Base-by-base conservation (phyloP, 2,113 vertebrate species). In the Chlorodrepanis virens region DNA sequence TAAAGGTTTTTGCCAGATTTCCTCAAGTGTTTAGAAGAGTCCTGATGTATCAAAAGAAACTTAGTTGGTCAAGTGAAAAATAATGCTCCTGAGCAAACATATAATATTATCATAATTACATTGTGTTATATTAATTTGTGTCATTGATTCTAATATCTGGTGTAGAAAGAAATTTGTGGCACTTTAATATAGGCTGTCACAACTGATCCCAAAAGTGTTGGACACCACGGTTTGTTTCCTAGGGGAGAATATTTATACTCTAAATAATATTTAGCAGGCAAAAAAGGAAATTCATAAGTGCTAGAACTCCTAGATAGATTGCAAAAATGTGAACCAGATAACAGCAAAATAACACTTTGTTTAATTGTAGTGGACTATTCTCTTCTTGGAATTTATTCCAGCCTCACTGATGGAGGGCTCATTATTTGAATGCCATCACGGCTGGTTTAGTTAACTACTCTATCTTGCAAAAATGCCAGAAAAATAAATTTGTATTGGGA, bases 361-460 rank as follows among this genome's bases (percentile, higher is more conserved):
- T 64, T 47, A 70, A 47, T 21, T 68, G 9, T 49, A 74, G 70
- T 88, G 65, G 28, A 79, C 74, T 47, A 2, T 49, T 25, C 11
- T 76, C 35, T 39, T 77, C 52, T 70, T 49, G 76, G 50, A 91
- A 92, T 93, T 91, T 67, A 81, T 91, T 92, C 75, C 60, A 81
- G 3, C 52, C 40, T 87, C 60, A 33, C 59, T 75, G 19, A 68
- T 40, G 45, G 59, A 52, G 13, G 22, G 10, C 40, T 95, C 67
- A 64, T 80, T 94, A 84, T 85, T 94, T 92, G 71, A 95, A 91
- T 82, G 89, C 44, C 54, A 59, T 57, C 52, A 33, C 59, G 47
- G 87, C 45, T 92, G 52, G 27, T 78, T 93, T 72, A 77, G 67
- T 44, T 71, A 74, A 89, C 72, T 78, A 25, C 53, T 91, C 78